Evolutionary conservation across 1,140 invertebrate species (phyloP).

Genomic region (Nymphalis io): DNA sequence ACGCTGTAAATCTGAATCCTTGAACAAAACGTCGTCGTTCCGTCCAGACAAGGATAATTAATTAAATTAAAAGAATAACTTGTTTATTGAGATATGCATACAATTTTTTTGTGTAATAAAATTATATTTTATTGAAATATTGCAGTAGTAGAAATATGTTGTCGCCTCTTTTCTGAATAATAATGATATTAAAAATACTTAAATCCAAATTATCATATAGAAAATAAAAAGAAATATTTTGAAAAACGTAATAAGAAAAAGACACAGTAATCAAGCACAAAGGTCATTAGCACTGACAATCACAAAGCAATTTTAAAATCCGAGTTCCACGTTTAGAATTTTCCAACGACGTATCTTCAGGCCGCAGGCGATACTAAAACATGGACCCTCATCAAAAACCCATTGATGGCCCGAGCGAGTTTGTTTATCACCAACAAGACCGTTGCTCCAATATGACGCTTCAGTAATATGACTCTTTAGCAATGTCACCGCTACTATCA

Average conservation of each 20-base stretch:
- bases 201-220: too few species aligned
- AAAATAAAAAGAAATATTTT: neutral
- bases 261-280: neutral
- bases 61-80: too few species aligned
- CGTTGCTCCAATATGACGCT: conserved; percentile 6
- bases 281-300: conserved; percentile 12
- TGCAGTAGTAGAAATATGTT: too few species aligned
- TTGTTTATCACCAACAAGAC: conserved; percentile 24
- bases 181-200: too few species aligned
- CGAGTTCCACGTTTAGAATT: conserved; percentile 2
- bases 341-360: conserved; percentile 19
- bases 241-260: neutral
- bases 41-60: neutral
- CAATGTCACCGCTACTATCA: conserved; percentile 5
- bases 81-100: too few species aligned
- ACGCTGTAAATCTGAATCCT: neutral
- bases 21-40: neutral
- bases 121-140: too few species aligned
- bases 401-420: conserved; percentile 17
- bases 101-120: too few species aligned
- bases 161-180: too few species aligned
- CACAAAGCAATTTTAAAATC: conserved; percentile 12
- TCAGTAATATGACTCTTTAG: neutral
- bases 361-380: conserved; percentile 19
- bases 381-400: conserved; percentile 34